Evolutionary conservation across 2,888 invertebrate genomes (phyloP).

Genomic region (Nemotelus pantherinus): DNA sequence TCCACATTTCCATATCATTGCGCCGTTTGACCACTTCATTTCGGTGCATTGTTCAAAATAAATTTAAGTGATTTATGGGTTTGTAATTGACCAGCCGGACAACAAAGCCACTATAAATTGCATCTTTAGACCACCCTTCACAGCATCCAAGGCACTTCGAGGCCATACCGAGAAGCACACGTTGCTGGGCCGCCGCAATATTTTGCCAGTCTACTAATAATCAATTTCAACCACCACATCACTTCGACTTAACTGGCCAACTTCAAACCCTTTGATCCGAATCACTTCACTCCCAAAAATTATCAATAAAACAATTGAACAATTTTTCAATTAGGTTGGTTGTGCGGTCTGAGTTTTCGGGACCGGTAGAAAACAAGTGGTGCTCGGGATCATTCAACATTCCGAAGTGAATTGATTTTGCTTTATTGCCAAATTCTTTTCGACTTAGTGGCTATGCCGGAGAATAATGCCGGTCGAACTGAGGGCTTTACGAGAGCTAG

Average conservation of each 20-base stretch:
- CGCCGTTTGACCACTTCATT: background rate
- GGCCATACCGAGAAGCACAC: background rate
- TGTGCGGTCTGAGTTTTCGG: background rate
- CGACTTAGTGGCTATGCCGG: background rate
- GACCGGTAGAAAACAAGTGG: background rate
- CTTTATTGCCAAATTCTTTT: background rate
- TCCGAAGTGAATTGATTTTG: background rate
- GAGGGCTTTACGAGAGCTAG: too few species aligned
- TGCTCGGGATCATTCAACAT: conserved; percentile 6
- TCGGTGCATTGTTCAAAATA: background rate
- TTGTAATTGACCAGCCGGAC: conserved; percentile 31
- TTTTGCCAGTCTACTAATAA: background rate
- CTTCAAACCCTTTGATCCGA: conserved; percentile 2
- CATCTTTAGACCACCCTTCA: background rate
- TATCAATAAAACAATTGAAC: conserved; percentile 28
- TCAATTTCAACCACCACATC: background rate
- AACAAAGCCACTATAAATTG: conserved; percentile 26
- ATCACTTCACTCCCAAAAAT: background rate
- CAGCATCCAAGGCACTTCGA: background rate
- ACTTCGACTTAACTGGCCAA: too few species aligned
- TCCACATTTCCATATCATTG: background rate
- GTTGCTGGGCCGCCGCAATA: background rate
- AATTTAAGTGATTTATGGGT: conserved; percentile 32
- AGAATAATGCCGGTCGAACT: too few species aligned
- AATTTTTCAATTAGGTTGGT: conserved; percentile 26